phyloP scores from a whole-genome alignment of 2,113 vertebrate genomes.

The Archocentrus centrarchus region DNA sequence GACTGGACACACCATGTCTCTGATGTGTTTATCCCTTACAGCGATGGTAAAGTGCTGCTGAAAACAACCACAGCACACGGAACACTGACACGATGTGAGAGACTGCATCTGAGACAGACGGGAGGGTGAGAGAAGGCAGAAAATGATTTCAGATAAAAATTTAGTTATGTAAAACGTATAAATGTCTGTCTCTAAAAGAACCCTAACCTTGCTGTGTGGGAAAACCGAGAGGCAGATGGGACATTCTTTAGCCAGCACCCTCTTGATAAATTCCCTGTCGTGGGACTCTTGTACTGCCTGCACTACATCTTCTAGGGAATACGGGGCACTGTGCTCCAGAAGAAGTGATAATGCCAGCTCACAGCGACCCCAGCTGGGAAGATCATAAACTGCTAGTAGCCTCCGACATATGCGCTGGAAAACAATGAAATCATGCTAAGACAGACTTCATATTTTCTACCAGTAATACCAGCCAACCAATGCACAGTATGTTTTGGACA shows the following conservation, averaged over 20 bases:
- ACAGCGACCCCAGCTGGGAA: slow-evolving; percentile 93
- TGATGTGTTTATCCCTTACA: slow-evolving; percentile 90
- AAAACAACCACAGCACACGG: slow-evolving; percentile 89
- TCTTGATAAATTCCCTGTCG: slow-evolving; percentile 87
- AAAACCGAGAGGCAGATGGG: slow-evolving; percentile 87
- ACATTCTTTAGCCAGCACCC: slow-evolving; percentile 88
- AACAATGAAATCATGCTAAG: not conserved
- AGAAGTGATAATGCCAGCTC: slow-evolving; percentile 85
- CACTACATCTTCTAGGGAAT: slow-evolving; percentile 87
- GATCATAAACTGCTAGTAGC: slow-evolving; percentile 85
- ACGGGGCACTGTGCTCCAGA: slow-evolving; percentile 80
- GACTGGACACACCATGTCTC: slow-evolving; percentile 90
- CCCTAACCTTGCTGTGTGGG: slow-evolving; percentile 85
- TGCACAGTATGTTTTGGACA: not conserved
- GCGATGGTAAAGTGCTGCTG: slow-evolving; percentile 90
- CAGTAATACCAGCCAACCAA: not conserved
- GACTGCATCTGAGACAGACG: slow-evolving; percentile 86
- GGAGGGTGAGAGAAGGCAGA: not conserved
- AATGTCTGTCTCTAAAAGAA: not conserved
- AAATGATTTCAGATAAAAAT: not conserved
- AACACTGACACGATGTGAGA: slow-evolving; percentile 90
- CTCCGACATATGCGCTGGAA: slow-evolving; percentile 84
- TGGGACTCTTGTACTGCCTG: slow-evolving; percentile 89
- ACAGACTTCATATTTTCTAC: not conserved
- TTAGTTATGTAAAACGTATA: not conserved